These are phyloP conservation scores for Coranthus polyacanthus DNA, from an alignment of 2,797 vertebrate genomes.

Conservation along the genomic window DNA sequence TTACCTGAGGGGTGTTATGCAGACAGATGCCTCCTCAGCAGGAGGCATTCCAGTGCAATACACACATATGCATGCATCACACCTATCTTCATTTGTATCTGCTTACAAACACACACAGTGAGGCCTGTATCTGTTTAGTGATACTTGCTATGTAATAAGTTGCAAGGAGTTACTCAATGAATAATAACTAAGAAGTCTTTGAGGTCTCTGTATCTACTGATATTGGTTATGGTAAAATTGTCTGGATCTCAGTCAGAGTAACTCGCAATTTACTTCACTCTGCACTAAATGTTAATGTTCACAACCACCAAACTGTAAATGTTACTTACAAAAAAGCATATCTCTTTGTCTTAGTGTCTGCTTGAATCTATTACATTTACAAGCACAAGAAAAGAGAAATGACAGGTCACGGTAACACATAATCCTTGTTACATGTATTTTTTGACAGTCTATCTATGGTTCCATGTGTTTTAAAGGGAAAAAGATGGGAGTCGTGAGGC, in stretches of 20 bases:
- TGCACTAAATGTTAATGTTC: no score
- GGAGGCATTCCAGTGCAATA: slow-evolving; percentile 60
- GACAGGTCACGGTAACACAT: slow-evolving; percentile 30
- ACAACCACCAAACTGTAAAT: no score
- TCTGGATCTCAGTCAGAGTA: no score
- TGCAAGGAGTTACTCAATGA: background rate
- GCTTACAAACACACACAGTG: slow-evolving; percentile 14
- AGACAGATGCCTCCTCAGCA: slow-evolving; percentile 82
- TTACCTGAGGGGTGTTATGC: slow-evolving; percentile 78
- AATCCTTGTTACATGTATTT: slow-evolving; percentile 11
- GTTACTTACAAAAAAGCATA: slow-evolving; percentile 3
- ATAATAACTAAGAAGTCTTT: background rate
- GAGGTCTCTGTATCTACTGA: no score
- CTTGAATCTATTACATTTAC: slow-evolving; percentile 22
- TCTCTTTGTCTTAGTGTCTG: background rate
- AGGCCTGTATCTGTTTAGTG: slow-evolving; percentile 13
- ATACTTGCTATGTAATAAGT: background rate
- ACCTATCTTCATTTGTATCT: slow-evolving; percentile 32
- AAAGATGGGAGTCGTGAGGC: slow-evolving; percentile 18
- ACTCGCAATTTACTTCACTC: no score
- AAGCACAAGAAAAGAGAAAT: no score
- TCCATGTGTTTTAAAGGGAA: slow-evolving; percentile 19
- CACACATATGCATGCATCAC: slow-evolving; percentile 41
- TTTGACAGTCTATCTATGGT: slow-evolving; percentile 27
- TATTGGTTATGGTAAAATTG: no score